Evolutionary conservation across 2,797 vertebrate genomes (phyloP).

Genomic region (Microctenopoma stevenorrisi): DNA sequence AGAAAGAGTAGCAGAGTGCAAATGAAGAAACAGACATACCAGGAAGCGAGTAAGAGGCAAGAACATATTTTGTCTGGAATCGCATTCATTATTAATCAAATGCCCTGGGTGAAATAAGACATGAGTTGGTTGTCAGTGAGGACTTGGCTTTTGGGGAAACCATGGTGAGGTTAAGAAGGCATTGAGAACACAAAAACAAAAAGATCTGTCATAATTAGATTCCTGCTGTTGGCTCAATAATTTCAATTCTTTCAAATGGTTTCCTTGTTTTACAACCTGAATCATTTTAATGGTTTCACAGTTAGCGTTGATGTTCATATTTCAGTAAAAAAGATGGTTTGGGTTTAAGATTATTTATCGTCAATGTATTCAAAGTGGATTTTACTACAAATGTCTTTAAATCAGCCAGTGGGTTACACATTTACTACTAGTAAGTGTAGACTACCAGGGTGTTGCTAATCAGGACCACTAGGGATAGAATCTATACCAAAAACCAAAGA

Average conservation of each 20-base stretch:
- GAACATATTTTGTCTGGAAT: constrained; percentile 58
- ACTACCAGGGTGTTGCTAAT: background rate
- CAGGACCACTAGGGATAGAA: background rate
- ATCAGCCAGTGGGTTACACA: background rate
- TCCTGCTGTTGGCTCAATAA: constrained; percentile 7
- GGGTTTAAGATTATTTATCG: background rate
- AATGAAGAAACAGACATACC: constrained; percentile 21
- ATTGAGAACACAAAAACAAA: background rate
- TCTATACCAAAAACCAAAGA: background rate
- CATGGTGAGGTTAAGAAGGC: constrained; percentile 12
- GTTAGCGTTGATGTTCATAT: background rate
- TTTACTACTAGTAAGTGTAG: background rate
- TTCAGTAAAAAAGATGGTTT: background rate
- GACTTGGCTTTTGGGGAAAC: constrained; percentile 45
- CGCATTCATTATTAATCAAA: constrained; percentile 76
- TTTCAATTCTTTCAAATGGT: background rate
- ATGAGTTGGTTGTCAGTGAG: constrained; percentile 62
- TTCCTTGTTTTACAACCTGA: constrained; percentile 6
- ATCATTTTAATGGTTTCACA: constrained; percentile 2
- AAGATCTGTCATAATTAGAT: background rate
- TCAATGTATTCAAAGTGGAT: background rate
- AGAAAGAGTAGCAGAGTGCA: constrained; percentile 20
- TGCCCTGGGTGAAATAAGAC: constrained; percentile 66
- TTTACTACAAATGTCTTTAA: background rate
- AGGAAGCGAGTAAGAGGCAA: constrained; percentile 21